Evolutionary conservation across 2,888 invertebrate species (phyloP).

Genomic region (Spodoptera picta): DNA sequence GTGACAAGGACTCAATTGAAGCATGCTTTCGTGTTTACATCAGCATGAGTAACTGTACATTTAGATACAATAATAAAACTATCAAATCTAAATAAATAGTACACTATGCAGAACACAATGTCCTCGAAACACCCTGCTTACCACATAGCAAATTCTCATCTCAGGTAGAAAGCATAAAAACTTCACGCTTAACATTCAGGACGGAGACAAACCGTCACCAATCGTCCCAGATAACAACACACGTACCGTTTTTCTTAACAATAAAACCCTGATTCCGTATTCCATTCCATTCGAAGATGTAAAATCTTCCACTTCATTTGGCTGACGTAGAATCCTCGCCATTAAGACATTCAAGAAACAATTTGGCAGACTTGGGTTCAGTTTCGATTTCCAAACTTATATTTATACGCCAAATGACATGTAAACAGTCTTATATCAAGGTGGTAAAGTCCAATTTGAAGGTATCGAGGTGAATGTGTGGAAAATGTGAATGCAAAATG

Average conservation of each 20-base stretch:
- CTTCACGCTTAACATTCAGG: slow-evolving; percentile 16
- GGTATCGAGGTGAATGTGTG: slow-evolving; percentile 5
- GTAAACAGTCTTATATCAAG: not conserved
- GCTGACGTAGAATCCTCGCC: slow-evolving; percentile 59
- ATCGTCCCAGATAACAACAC: slow-evolving; percentile 44
- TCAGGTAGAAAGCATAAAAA: slow-evolving; percentile 12
- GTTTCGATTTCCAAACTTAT: slow-evolving; percentile 43
- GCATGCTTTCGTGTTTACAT: no score
- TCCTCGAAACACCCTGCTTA: not conserved
- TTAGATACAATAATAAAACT: no score
- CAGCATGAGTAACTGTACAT: no score
- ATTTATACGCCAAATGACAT: not conserved
- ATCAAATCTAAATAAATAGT: no score
- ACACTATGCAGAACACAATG: no score
- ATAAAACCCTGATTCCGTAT: slow-evolving; percentile 56
- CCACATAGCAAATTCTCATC: not conserved
- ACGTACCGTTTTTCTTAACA: slow-evolving; percentile 43
- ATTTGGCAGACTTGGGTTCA: slow-evolving; percentile 63
- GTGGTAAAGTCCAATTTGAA: slow-evolving; percentile 18
- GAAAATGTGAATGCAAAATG: slow-evolving; percentile 37
- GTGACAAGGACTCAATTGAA: no score
- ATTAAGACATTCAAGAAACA: slow-evolving; percentile 71
- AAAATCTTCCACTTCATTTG: slow-evolving; percentile 67
- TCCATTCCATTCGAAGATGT: slow-evolving; percentile 57
- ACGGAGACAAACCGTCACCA: slow-evolving; percentile 34